phyloP scores from a whole-genome alignment of 2,888 invertebrate species.

The Andrena trimmerana region DNA sequence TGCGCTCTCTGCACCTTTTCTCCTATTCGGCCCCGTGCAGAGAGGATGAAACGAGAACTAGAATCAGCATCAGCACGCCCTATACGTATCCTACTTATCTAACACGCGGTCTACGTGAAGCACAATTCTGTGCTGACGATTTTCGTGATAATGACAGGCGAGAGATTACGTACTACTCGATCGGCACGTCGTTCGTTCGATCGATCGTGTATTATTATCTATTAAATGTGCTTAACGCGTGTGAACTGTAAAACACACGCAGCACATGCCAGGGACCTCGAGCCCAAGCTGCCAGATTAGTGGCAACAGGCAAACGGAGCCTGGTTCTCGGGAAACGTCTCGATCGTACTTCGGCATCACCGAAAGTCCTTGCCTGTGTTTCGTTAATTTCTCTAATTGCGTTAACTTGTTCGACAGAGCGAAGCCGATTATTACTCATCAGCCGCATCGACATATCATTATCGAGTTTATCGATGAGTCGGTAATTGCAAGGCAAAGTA shows the following conservation, averaged over 20 bases:
- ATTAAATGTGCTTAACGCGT: too few species aligned
- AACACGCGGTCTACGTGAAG: neutral
- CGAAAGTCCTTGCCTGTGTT: constrained; percentile 32
- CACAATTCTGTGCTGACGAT: constrained; percentile 21
- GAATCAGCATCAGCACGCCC: constrained; percentile 5
- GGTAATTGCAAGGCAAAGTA: neutral
- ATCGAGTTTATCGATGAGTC: constrained; percentile 23
- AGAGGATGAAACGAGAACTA: constrained; percentile 30
- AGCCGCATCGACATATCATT: constrained; percentile 20
- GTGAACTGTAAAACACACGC: too few species aligned
- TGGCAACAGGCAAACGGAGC: constrained; percentile 58
- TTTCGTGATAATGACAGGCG: constrained; percentile 21
- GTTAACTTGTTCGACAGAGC: neutral
- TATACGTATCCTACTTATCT: neutral
- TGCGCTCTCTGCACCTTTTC: too few species aligned
- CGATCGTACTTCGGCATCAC: constrained; percentile 32
- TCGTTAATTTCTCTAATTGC: constrained; percentile 1
- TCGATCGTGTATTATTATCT: too few species aligned
- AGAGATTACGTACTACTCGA: neutral
- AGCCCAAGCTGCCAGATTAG: constrained; percentile 38
- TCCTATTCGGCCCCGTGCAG: neutral
- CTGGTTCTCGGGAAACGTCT: constrained; percentile 39
- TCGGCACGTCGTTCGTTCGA: too few species aligned
- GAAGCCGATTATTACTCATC: too few species aligned
- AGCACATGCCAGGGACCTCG: neutral